Evolutionary conservation across 1,140 invertebrate genomes (phyloP), one percentile per base, ranked within the genome.

Genomic region (Amyelois transitella): DNA sequence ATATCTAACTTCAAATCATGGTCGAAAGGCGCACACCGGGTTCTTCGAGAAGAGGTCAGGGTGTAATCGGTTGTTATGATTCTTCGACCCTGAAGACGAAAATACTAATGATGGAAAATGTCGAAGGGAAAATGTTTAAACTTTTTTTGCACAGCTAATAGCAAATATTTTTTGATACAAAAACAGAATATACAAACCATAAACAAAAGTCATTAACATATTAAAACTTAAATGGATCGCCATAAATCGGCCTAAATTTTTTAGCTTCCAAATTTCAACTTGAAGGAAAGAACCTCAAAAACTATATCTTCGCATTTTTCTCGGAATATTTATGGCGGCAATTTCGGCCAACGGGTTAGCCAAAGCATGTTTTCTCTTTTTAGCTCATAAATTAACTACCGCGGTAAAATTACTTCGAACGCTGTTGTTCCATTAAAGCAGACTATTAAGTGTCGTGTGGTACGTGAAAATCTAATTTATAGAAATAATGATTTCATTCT

Each of bases 391-490:
- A 48, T 48, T 48, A 48, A 21, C 45, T 17, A 48, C 18, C 45
- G 18, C 45, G 45, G 45, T 48, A 48, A 48, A 48, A 48, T 48
- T 48, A 48, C 45, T 21, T 22, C 20, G 18, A 48, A 48, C 14
- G 6, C 20, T n/a, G 18, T 21, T 17, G 45, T 48, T 21, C 45
- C 18, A 48, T 48, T 19, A 48, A 48, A 18, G 45, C 18, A n/a
- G 45, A 48, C 45, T 48, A 48, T 48, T 48, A 48, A 48, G 45
- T 48, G 45, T 48, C 45, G 45, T 48, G 21, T 48, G 45, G 18
- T 48, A 48, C 45, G 21, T 21, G 20, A 48, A 48, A 19, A 21
- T 48, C 12, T 18, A 48, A 48, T 48, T 20, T 48, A 48, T 48
- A 12, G 32, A 14, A 14, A 38, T 14, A 14, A 38, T 14, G 1